Base-by-base conservation (phyloP, 1,140 invertebrate species). In the Harlomillsia oculata region DNA sequence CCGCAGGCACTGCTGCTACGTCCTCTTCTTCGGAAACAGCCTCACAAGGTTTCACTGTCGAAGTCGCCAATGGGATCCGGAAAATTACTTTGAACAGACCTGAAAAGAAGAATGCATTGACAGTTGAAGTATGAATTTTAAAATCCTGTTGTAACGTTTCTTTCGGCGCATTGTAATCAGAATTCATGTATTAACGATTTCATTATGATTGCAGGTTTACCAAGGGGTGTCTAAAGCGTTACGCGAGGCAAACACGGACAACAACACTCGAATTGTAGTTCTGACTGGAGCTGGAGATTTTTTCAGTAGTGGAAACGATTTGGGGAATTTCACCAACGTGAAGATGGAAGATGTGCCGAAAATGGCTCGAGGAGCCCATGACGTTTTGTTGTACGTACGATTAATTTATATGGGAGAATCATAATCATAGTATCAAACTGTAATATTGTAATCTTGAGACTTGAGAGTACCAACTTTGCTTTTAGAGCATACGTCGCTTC, bases 291-390 rank as follows among this genome's bases (percentile, higher is more conserved):
- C 72, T 58, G 79, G 79, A 14, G 71, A 79, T 53, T 81, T 72
- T 65, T 82, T 71, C 65, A 78, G 76, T 57, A 78, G 77, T 67
- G 80, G 80, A 21, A 82, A 82, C 70, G 80, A 82, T 67, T 68
- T 83, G 25, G 69, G 69, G 45, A 79, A 78, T 64, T 80, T 80
- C 67, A 66, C 70, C 11, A 71, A 71, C 62, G 49, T 60, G 9
- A 45, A 54, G 60, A 73, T 34, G 59, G 68, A 25, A 67, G 69
- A 36, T 68, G 72, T 45, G 67, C 76, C 25, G 56, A 63, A 66
- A 14, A 71, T 72, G 41, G 63, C 60, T 8, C 53, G 53, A 52
- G 34, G 0, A 3, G 63, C 20, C 5, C 21, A 48, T n/a, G 43
- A 34, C 5, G 9, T 28, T 23, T 44, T 65, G 0, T 3, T 32